Conservation (phyloP, 2,797 vertebrate genomes). For the Crocodylus rhombifer region DNA sequence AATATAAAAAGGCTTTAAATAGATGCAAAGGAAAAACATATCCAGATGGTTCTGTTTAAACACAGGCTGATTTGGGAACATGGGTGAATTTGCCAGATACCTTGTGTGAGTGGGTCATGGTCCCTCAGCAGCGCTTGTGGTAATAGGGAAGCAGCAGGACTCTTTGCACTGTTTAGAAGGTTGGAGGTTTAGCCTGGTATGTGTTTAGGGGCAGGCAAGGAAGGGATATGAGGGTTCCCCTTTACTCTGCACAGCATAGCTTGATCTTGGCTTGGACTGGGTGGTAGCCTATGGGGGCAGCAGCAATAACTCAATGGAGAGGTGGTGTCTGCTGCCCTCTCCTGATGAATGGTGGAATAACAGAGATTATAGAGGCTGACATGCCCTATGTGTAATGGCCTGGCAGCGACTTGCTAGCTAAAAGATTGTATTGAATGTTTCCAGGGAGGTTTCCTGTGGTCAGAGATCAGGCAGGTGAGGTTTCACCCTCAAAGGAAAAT, state of each 20-base stretch:
- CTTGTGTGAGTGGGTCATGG: background rate
- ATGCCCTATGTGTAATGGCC: background rate
- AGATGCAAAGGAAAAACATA: background rate
- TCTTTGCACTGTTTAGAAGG: background rate
- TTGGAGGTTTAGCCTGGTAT: background rate
- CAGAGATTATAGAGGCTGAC: background rate
- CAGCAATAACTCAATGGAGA: background rate
- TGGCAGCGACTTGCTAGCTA: background rate
- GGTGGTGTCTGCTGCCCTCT: conserved; percentile 70
- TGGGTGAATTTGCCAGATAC: background rate
- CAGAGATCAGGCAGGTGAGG: background rate
- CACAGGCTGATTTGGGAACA: background rate
- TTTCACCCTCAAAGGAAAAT: background rate
- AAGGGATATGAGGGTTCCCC: background rate
- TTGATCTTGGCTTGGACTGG: background rate
- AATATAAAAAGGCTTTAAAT: background rate
- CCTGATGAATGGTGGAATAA: background rate
- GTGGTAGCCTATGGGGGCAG: background rate
- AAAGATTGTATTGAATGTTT: background rate
- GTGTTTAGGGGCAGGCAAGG: background rate
- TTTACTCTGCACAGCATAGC: background rate
- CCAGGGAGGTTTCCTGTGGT: background rate
- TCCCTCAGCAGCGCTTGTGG: background rate
- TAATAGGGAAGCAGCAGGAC: background rate
- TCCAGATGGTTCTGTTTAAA: conserved; percentile 5